Percentiles rank a stretch among this genome's conserved stretches.
These are phyloP conservation scores for Lutraria lutraria DNA, from an alignment of 2,888 invertebrate species.

Conservation along the genomic window DNA sequence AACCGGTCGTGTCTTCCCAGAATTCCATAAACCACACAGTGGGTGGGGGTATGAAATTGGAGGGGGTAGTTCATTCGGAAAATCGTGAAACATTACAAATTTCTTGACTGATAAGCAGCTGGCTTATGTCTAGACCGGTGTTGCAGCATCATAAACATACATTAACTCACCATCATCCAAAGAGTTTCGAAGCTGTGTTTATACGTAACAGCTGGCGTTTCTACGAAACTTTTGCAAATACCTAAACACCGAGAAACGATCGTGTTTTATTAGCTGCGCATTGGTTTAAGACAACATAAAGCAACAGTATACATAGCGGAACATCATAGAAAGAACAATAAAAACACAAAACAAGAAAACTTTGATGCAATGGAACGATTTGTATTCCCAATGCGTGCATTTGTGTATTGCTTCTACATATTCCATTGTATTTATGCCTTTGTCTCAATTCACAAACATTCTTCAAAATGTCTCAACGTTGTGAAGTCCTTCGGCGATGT, in stretches of 20 bases:
- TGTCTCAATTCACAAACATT: background rate
- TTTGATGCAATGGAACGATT: background rate
- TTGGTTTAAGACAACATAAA: slow-evolving; percentile 12
- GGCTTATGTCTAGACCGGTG: slow-evolving; percentile 5
- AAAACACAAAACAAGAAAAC: background rate
- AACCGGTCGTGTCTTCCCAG: slow-evolving; percentile 28
- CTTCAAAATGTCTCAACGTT: no score
- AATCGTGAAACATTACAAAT: slow-evolving; percentile 1
- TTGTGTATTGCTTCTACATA: background rate
- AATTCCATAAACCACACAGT: slow-evolving; percentile 60
- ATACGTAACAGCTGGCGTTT: slow-evolving; percentile 20
- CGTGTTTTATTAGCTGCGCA: slow-evolving; percentile 16
- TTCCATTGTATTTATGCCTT: background rate
- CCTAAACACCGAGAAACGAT: background rate
- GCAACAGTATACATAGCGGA: background rate
- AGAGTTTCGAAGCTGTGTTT: background rate
- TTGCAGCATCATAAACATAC: slow-evolving; percentile 20
- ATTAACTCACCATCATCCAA: slow-evolving; percentile 13
- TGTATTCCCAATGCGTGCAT: background rate
- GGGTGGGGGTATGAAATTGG: background rate
- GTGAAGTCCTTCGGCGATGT: no score
- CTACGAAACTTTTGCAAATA: background rate
- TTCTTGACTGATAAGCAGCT: background rate
- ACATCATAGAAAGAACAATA: background rate
- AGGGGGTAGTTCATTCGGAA: background rate